A percentile compares a stretch with the other conserved stretches of the same genome.
These are phyloP conservation scores for Tipula unca DNA, from an alignment of 2,888 invertebrate species.

Conservation along the genomic window DNA sequence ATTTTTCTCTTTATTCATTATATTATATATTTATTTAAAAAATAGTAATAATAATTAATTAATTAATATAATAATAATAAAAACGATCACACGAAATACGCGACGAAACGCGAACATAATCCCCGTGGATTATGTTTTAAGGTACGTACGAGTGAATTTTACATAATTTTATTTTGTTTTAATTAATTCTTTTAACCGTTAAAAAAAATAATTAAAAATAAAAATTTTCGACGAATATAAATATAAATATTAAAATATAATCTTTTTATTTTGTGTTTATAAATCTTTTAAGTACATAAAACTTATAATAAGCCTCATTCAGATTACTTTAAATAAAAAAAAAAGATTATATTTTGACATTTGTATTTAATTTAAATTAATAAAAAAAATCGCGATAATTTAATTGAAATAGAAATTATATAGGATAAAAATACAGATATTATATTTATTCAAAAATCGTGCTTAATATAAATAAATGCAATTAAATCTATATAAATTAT, in stretches of 20 bases:
- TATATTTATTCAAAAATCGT: background rate
- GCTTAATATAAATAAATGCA: background rate
- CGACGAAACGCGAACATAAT: constrained; percentile 41
- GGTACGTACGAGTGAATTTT: constrained; percentile 41
- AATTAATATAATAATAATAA: constrained; percentile 14
- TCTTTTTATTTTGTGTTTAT: background rate
- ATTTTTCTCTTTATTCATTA: background rate
- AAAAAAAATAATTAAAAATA: background rate
- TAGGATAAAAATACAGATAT: background rate
- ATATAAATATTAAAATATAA: background rate
- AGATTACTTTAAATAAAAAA: background rate
- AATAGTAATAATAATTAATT: constrained; percentile 16
- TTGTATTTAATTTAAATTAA: background rate
- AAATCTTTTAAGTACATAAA: background rate
- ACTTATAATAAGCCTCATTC: background rate
- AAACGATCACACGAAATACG: constrained; percentile 42
- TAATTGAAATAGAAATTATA: background rate
- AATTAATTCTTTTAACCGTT: constrained; percentile 24
- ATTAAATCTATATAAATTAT: background rate
- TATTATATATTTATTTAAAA: background rate
- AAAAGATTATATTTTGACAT: background rate
- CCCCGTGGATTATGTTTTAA: constrained; percentile 43
- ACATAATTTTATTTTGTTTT: constrained; percentile 36
- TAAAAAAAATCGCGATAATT: background rate
- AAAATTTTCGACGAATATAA: background rate